Evolutionary conservation across 2,888 invertebrate genomes (phyloP).

Genomic region (Chydorus sphaericus): DNA sequence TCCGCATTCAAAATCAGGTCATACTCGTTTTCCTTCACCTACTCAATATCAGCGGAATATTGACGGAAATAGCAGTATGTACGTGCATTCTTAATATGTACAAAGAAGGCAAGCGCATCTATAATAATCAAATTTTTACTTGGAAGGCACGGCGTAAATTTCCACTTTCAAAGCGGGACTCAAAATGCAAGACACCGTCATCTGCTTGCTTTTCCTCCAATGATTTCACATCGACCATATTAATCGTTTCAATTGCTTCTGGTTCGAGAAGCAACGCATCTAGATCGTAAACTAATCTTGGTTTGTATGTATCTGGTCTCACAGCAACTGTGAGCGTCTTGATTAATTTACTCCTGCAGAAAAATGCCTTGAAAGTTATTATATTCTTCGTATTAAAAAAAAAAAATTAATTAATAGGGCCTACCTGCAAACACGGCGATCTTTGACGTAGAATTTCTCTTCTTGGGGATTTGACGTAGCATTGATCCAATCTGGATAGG

Average conservation of each 20-base stretch:
- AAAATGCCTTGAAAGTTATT: slow-evolving; percentile 18
- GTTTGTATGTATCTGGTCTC: slow-evolving; percentile 41
- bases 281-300: slow-evolving; percentile 53
- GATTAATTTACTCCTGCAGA: slow-evolving; percentile 39
- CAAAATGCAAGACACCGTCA: slow-evolving; percentile 45
- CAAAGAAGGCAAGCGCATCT: not conserved
- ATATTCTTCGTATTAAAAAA: not conserved
- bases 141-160: slow-evolving; percentile 68
- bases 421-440: slow-evolving; percentile 37
- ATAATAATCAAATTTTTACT: slow-evolving; percentile 32
- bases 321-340: slow-evolving; percentile 52
- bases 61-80: slow-evolving; percentile 3
- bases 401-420: slow-evolving; percentile 1
- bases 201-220: slow-evolving; percentile 30
- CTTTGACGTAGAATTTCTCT: slow-evolving; percentile 45
- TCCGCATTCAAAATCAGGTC: slow-evolving; percentile 70
- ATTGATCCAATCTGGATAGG: slow-evolving; percentile 10
- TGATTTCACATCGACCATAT: slow-evolving; percentile 38
- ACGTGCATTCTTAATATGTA: not conserved
- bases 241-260: slow-evolving; percentile 24
- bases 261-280: slow-evolving; percentile 34
- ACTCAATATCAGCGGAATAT: slow-evolving; percentile 17
- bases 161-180: slow-evolving; percentile 74
- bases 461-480: not conserved
- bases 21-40: slow-evolving; percentile 62